A percentile compares a stretch with the other conserved stretches of the same genome.
Conservation (phyloP, 2,888 invertebrate genomes). For the Lasioglossum villosulum region DNA sequence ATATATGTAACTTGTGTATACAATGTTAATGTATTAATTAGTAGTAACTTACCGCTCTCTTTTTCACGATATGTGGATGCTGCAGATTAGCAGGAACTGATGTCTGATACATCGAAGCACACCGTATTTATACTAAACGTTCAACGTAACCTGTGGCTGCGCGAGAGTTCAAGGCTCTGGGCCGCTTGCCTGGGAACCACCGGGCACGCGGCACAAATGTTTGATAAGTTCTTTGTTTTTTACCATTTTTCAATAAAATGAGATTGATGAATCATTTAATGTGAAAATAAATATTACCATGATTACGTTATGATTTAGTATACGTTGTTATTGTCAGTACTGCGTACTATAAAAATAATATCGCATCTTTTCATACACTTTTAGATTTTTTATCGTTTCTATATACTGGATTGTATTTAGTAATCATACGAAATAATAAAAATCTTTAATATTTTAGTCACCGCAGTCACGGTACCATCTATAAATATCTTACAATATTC, state of each 20-base stretch:
- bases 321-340: neutral
- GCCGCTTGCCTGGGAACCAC: slow-evolving; percentile 44
- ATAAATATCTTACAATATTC: neutral
- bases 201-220: neutral
- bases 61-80: slow-evolving; percentile 23
- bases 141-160: neutral
- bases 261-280: neutral
- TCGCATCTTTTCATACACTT: neutral
- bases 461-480: neutral
- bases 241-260: neutral
- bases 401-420: neutral
- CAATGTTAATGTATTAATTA: neutral
- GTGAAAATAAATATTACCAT: neutral
- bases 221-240: slow-evolving; percentile 8
- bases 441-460: neutral
- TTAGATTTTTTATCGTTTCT: neutral
- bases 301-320: neutral
- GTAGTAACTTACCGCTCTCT: slow-evolving; percentile 21
- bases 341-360: neutral
- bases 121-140: slow-evolving; percentile 49
- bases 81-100: slow-evolving; percentile 16
- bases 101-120: neutral
- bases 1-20: neutral
- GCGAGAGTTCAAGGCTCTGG: slow-evolving; percentile 42
- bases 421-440: neutral